A percentile compares a stretch with the other conserved stretches of the same genome.
Evolutionary conservation across 2,888 invertebrate genomes (phyloP).

Genomic region (Campoplex capitator): DNA sequence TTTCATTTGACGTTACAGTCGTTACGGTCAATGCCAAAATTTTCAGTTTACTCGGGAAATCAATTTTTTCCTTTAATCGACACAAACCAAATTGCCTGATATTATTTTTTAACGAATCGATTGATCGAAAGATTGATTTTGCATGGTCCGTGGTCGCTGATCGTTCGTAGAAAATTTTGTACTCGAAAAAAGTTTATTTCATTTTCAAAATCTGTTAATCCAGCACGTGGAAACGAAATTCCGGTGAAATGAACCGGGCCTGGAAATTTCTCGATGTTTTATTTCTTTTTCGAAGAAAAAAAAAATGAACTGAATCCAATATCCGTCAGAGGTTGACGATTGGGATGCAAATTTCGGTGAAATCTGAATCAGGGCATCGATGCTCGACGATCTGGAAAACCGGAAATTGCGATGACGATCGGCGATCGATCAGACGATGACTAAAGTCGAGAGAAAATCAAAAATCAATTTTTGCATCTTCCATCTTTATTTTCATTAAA

Average conservation of each 20-base stretch:
- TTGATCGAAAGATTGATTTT: no score
- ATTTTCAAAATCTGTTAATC: background rate
- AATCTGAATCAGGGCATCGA: background rate
- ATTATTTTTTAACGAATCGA: no score
- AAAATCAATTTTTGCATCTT: background rate
- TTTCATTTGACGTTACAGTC: no score
- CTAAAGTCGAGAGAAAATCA: background rate
- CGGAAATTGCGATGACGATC: slow-evolving; percentile 44
- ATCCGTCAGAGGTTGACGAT: background rate
- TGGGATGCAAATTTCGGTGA: slow-evolving; percentile 1
- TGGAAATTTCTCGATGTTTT: background rate
- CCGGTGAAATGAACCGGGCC: background rate
- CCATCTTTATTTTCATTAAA: no score
- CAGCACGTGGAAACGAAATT: background rate
- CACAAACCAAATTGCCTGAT: no score
- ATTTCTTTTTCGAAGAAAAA: background rate
- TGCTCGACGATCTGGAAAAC: slow-evolving; percentile 54
- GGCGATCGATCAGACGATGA: background rate
- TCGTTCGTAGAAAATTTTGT: no score
- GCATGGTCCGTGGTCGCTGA: no score
- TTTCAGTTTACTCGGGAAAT: no score
- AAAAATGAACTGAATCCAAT: background rate
- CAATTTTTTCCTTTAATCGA: no score
- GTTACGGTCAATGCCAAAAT: no score
- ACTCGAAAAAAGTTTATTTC: background rate